Percentiles rank a stretch among this genome's conserved stretches.
phyloP scores from a whole-genome alignment of 2,113 vertebrate genomes.

The Mus musculus region GRCm39 chr13:93475001-93475500 shows the following conservation, averaged over 20 bases:
- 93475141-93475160: not conserved
- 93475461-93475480: not conserved
- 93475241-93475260: not conserved
- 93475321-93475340: constrained; percentile 42
- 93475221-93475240: constrained; percentile 21
- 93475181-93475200: not conserved
- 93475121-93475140: not conserved
- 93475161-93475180: not conserved
- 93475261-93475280: not conserved
- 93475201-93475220: not conserved
- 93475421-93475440: not conserved
- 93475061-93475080: constrained; percentile 4
- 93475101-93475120: not conserved
- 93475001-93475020: not conserved
- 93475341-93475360: not conserved
- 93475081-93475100: not conserved
- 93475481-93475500: not conserved
- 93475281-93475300: not conserved
- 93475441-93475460: not conserved
- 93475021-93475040: not conserved
- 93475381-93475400: not conserved
- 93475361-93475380: not conserved
- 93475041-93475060: not conserved
- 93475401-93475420: not conserved
- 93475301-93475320: not conserved